Conservation (phyloP, 2,797 vertebrate species). For the Sebastes melanostomus region DNA sequence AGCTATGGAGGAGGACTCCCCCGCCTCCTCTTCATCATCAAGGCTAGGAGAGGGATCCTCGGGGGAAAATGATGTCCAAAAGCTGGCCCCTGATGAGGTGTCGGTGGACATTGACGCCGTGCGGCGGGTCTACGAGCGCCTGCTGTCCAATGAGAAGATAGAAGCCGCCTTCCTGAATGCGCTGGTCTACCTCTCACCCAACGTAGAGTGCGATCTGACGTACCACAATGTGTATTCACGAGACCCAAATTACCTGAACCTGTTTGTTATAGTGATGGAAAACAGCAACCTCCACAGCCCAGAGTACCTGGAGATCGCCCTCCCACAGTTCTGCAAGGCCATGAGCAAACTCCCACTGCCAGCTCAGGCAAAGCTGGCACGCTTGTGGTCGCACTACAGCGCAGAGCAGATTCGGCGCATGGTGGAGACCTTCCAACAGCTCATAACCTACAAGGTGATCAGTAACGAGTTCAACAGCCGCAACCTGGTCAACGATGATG, state of each 20-base stretch:
- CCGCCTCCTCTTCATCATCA: conserved; percentile 81
- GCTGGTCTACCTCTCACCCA: conserved; percentile 97
- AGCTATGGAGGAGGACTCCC: conserved; percentile 92
- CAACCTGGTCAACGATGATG: conserved; percentile 96
- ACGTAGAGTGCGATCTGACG: conserved; percentile 97
- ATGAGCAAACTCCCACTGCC: conserved; percentile 98
- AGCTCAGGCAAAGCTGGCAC: conserved; percentile 92
- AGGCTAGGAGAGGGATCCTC: conserved; percentile 83
- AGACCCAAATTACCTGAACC: conserved; percentile 97
- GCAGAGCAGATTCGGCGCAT: conserved; percentile 93
- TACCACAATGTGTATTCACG: conserved; percentile 97
- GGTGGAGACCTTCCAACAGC: conserved; percentile 99
- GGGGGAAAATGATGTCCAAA: conserved; percentile 88
- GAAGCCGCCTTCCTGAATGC: conserved; percentile 99
- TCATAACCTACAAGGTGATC: conserved; percentile 99
- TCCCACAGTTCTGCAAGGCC: conserved; percentile 97
- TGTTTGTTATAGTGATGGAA: conserved; percentile 99
- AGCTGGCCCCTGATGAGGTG: conserved; percentile 91
- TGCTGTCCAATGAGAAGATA: conserved; percentile 95
- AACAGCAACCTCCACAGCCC: conserved; percentile 99
- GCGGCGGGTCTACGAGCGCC: conserved; percentile 91
- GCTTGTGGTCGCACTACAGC: conserved; percentile 93
- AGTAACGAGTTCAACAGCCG: conserved; percentile 98
- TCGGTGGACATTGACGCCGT: conserved; percentile 97
- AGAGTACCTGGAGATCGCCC: conserved; percentile 97